phyloP scores from a whole-genome alignment of 2,113 vertebrate genomes.

The Montifringilla adamsi region DNA sequence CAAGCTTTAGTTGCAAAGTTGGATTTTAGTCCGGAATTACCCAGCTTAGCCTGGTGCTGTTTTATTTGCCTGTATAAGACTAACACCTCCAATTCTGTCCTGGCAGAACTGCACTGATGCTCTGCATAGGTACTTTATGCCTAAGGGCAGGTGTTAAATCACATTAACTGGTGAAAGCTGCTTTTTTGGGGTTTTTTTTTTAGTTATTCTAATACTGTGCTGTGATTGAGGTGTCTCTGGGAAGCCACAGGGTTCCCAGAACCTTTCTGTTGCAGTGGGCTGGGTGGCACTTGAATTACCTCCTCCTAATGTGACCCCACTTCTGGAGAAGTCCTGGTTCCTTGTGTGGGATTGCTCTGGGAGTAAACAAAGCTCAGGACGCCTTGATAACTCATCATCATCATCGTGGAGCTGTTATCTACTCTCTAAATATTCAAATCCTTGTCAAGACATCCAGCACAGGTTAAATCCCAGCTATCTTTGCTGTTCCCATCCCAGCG shows the following conservation, averaged over 20 bases:
- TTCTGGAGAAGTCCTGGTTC: background rate
- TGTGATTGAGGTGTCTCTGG: background rate
- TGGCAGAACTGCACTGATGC: background rate
- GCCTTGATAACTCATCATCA: background rate
- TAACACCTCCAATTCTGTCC: background rate
- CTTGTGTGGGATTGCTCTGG: background rate
- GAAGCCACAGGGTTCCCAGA: background rate
- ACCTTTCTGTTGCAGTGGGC: accelerated
- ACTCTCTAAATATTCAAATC: background rate
- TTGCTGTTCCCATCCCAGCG: accelerated
- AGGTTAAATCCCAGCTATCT: background rate
- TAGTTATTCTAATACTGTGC: background rate
- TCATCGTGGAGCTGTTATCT: background rate
- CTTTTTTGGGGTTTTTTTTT: background rate
- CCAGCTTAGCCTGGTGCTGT: background rate
- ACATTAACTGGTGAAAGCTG: background rate
- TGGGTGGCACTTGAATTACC: background rate
- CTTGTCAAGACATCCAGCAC: background rate
- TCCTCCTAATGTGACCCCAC: background rate
- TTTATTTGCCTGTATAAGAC: background rate
- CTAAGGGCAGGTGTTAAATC: background rate
- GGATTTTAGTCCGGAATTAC: background rate
- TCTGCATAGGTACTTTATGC: accelerated
- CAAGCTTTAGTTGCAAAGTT: background rate
- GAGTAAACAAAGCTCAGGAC: background rate